A percentile compares a stretch with the other conserved stretches of the same genome.
These are phyloP conservation scores for Orchestia grillus DNA, from an alignment of 1,140 invertebrate genomes.

Conservation along the genomic window DNA sequence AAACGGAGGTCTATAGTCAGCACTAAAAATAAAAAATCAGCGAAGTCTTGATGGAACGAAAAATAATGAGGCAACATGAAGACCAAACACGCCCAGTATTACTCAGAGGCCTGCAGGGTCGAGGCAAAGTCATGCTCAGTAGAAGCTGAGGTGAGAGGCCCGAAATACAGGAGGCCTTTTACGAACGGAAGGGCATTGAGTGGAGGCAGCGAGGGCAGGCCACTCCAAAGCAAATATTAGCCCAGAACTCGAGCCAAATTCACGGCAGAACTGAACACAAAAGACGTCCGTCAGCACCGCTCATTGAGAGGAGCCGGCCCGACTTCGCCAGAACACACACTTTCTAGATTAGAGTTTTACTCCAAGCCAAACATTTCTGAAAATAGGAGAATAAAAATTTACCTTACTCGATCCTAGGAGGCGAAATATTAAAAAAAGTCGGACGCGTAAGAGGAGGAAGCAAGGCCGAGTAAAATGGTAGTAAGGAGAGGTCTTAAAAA, in stretches of 20 bases:
- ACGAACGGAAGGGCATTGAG: neutral
- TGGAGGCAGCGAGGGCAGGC: neutral
- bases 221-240: neutral
- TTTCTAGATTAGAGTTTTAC: neutral
- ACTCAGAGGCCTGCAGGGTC: neutral
- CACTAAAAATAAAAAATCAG: neutral
- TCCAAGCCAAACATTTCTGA: neutral
- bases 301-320: neutral
- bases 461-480: neutral
- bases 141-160: neutral
- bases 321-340: neutral
- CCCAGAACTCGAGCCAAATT: conserved; percentile 6
- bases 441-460: neutral
- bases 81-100: neutral
- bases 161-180: neutral
- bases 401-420: neutral
- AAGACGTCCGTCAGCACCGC: neutral
- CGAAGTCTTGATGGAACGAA: neutral
- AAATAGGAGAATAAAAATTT: neutral
- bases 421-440: neutral
- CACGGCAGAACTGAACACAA: neutral
- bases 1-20: too few species aligned
- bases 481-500: neutral
- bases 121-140: neutral
- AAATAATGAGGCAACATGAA: neutral